Evolutionary conservation across 2,888 invertebrate species (phyloP).

Genomic region (Ormyrus rosae): DNA sequence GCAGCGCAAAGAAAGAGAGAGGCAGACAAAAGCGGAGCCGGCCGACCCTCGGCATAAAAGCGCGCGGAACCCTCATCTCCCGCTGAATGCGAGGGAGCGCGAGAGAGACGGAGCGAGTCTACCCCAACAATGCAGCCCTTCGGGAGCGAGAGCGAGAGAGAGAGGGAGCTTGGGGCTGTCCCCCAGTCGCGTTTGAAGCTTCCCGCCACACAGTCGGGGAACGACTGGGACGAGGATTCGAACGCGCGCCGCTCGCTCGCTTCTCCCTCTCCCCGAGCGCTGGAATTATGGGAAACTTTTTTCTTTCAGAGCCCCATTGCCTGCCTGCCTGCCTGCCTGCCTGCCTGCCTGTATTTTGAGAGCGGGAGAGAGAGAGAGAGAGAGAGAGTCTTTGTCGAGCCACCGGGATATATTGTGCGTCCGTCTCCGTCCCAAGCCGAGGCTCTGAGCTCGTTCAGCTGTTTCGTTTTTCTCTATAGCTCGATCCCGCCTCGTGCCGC

Average conservation of each 20-base stretch:
- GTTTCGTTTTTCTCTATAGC: conserved; percentile 7
- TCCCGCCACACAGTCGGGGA: conserved; percentile 39
- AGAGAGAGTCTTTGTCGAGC: background rate
- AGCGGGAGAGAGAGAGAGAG: conserved; percentile 12
- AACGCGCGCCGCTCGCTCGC: background rate
- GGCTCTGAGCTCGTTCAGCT: conserved; percentile 1
- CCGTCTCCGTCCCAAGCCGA: background rate
- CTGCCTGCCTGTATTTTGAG: conserved; percentile 34
- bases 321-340: background rate
- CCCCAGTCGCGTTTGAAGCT: conserved; percentile 50
- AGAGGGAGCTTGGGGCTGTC: conserved; percentile 24
- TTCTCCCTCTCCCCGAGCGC: conserved; percentile 27
- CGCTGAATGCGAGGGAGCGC: too few relatives aligned
- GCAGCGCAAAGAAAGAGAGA: conserved; percentile 13
- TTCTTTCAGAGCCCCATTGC: conserved; percentile 5
- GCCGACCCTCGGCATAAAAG: conserved; percentile 25
- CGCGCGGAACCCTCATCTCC: background rate
- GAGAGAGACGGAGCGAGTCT: too few relatives aligned
- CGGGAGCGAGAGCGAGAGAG: conserved; percentile 10
- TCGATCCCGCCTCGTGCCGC: too few relatives aligned
- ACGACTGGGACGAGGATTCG: background rate
- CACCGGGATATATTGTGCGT: background rate
- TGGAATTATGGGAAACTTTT: conserved; percentile 56
- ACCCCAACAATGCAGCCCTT: conserved; percentile 6
- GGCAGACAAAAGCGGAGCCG: conserved; percentile 18